Conservation (phyloP, 2,113 vertebrate species). For the Nyctereutes procyonoides region DNA sequence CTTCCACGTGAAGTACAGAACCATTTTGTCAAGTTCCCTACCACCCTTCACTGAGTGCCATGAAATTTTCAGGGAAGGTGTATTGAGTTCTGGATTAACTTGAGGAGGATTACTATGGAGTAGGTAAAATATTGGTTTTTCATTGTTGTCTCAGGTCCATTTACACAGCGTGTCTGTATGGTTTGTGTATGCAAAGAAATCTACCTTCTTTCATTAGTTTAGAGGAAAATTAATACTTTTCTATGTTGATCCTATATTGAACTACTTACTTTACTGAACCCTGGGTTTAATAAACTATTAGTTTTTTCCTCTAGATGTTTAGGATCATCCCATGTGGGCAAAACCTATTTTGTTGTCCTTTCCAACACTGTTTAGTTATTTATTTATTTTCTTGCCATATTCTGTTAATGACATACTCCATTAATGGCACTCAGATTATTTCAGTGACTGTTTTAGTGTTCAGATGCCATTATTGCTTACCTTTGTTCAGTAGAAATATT, state of each 20-base stretch:
- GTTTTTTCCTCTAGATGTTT: not conserved
- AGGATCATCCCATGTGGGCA: not conserved
- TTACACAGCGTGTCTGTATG: fast-evolving
- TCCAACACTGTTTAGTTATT: not conserved
- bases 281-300: not conserved
- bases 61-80: not conserved
- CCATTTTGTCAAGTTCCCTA: too few relatives aligned
- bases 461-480: too few relatives aligned
- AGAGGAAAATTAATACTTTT: not conserved
- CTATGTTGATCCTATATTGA: not conserved
- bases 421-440: fast-evolving
- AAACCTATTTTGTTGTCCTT: not conserved
- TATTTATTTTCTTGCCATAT: not conserved
- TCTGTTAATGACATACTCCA: too few relatives aligned
- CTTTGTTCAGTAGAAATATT: not conserved
- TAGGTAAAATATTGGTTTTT: not conserved
- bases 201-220: not conserved
- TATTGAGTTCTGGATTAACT: not conserved
- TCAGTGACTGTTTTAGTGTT: not conserved
- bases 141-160: fast-evolving
- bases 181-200: not conserved
- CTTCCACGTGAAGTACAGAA: not conserved
- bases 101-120: too few relatives aligned
- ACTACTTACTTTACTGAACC: not conserved
- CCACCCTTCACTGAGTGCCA: not conserved